Conservation (phyloP, 2,888 invertebrate species). For the Eurytoma californica region DNA sequence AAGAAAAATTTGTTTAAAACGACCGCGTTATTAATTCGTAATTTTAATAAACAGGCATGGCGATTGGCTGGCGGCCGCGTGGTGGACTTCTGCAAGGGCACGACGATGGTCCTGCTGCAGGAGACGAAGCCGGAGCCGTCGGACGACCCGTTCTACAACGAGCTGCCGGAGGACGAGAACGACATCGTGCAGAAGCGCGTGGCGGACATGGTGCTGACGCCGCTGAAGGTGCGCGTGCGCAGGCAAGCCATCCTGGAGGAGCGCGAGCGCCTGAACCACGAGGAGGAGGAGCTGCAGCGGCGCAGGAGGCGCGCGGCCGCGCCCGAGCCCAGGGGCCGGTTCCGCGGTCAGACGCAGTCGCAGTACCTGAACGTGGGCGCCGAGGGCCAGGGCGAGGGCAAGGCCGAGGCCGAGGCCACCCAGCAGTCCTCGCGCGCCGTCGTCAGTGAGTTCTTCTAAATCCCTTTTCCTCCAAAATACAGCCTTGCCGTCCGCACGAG, state of each 20-base stretch:
- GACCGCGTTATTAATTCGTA: neutral
- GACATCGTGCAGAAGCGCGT: constrained; percentile 55
- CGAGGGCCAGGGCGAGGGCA: constrained; percentile 79
- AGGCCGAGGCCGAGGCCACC: constrained; percentile 88
- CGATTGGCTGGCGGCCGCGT: constrained; percentile 75
- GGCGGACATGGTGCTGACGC: constrained; percentile 49
- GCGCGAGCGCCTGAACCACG: constrained; percentile 7
- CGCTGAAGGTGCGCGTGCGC: constrained; percentile 46
- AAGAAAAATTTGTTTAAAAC: too few relatives aligned
- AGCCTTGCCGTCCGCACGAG: too few relatives aligned
- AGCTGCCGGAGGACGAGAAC: constrained; percentile 68
- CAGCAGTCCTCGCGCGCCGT: constrained; percentile 83
- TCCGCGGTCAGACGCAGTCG: constrained; percentile 88
- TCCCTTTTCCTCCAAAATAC: too few relatives aligned
- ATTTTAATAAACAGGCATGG: constrained; percentile 70
- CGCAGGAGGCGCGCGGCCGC: constrained; percentile 66
- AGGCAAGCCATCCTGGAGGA: constrained; percentile 28
- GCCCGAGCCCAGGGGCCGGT: constrained; percentile 69
- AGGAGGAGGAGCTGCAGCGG: neutral
- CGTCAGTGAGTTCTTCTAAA: constrained; percentile 80
- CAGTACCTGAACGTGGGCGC: constrained; percentile 86
- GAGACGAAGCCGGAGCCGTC: constrained; percentile 60
- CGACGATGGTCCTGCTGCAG: constrained; percentile 73
- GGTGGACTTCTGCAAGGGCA: constrained; percentile 75
- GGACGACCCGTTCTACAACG: constrained; percentile 65